Evolutionary conservation across 1,140 invertebrate species (phyloP), one percentile per base, ranked within the genome.

Genomic region (Caenorhabditis remanei): DNA sequence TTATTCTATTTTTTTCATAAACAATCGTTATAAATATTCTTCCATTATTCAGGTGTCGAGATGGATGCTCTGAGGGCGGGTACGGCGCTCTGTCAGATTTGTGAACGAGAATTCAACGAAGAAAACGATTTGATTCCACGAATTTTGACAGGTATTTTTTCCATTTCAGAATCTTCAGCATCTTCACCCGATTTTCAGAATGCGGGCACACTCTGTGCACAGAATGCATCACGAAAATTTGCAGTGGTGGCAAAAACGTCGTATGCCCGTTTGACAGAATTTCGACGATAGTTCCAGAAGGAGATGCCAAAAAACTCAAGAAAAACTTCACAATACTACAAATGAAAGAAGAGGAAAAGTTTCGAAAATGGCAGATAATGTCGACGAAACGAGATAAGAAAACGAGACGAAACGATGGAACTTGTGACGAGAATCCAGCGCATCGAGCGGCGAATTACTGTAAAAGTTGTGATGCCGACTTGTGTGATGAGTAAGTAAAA

Each of bases 71-170:
- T 53, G 50, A 11, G 61, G 61, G 32, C 19, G 11, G 61, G 61
- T 19, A 24, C 24, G 61, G 61, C 61, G 13, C 61, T 63, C 21
- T 71, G 65, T 43, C 40, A 46, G 21, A 71, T 71, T 19, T 71
- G 65, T 16, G 21, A 46, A n/a, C 65, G 41, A 21, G 65, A 71
- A 46, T 71, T 43, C 19, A 19, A 40, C 14, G 65, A 71, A 19
- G 65, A 71, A 4, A 41, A 71, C 14, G 41, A 71, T 41, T 21
- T 71, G 9, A 24, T 71, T 46, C 65, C 65, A 4, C 21, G 65
- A 43, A 71, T 71, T 32, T 71, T 71, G 41, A 71, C 40, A 19
- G 65, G 65, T 71, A 67, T 67, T 67, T 19, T 67, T 67, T 19
- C 13, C 8, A 65, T 11, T 67, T 43, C n/a, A 41, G 43, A 4